These are phyloP conservation scores for Rhinoderma darwinii DNA, from an alignment of 2,113 vertebrate species.

Conservation along the genomic window DNA sequence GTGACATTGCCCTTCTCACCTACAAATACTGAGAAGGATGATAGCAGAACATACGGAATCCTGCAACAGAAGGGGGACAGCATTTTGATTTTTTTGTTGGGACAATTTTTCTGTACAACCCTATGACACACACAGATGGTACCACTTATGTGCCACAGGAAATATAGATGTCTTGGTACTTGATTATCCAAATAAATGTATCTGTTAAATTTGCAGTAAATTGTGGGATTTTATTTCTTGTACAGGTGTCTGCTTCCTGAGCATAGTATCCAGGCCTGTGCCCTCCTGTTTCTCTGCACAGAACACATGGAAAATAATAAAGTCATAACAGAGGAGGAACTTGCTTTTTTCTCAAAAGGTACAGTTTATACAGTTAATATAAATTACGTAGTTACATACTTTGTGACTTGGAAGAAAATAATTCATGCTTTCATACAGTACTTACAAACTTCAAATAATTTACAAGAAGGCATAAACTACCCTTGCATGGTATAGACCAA, in stretches of 20 bases:
- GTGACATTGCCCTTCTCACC: neutral
- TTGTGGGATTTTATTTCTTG: neutral
- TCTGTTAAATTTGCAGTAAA: neutral
- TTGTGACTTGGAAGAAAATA: neutral
- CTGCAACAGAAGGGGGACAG: too few species aligned
- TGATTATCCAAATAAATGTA: neutral
- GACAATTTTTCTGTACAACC: too few species aligned
- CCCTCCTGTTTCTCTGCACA: conserved; percentile 29
- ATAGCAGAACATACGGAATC: too few species aligned
- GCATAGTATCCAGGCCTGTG: conserved; percentile 45
- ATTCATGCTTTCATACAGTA: neutral
- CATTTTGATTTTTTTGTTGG: too few species aligned
- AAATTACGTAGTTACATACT: neutral
- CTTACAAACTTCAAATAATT: too few species aligned
- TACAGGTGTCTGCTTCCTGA: conserved; percentile 53
- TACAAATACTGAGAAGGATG: neutral
- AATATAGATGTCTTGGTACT: neutral
- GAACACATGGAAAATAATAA: conserved; percentile 32
- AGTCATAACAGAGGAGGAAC: neutral
- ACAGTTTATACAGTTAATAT: neutral
- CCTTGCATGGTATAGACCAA: too few species aligned
- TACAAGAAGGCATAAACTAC: too few species aligned
- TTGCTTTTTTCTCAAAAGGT: conserved; percentile 41
- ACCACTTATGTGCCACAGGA: neutral
- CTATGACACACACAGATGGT: neutral